A percentile compares a stretch with the other conserved stretches of the same genome.
These are phyloP conservation scores for Apamea crenata DNA, from an alignment of 2,888 invertebrate genomes.

Conservation along the genomic window DNA sequence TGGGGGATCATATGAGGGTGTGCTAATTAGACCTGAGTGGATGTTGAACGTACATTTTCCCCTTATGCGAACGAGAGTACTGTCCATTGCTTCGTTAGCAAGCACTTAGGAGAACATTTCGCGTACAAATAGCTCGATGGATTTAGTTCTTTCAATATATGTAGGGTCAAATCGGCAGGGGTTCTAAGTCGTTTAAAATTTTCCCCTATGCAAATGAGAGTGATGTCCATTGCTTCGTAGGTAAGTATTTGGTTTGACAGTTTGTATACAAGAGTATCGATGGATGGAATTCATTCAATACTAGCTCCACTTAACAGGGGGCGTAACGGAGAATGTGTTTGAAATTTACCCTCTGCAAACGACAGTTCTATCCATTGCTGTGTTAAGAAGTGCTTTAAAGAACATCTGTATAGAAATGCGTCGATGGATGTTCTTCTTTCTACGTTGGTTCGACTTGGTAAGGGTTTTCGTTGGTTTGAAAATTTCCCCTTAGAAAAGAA, in stretches of 20 bases:
- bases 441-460: not conserved
- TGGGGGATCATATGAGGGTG: slow-evolving; percentile 45
- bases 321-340: not conserved
- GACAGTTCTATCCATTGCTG: not conserved
- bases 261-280: not conserved
- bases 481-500: not conserved
- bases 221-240: not conserved
- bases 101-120: not conserved
- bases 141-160: not conserved
- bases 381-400: not conserved
- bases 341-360: not conserved
- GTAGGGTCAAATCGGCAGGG: not conserved
- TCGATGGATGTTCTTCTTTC: not conserved
- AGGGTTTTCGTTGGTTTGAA: not conserved
- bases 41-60: not conserved
- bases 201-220: not conserved
- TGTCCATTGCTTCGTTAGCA: slow-evolving; percentile 1
- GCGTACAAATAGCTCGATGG: not conserved
- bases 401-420: not conserved
- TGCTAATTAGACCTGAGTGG: slow-evolving; percentile 35
- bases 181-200: not conserved
- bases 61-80: not conserved
- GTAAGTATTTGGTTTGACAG: not conserved
- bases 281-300: not conserved
- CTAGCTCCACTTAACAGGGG: not conserved